These are phyloP conservation scores for Ligdia adustata DNA, from an alignment of 2,888 invertebrate species.

Conservation along the genomic window DNA sequence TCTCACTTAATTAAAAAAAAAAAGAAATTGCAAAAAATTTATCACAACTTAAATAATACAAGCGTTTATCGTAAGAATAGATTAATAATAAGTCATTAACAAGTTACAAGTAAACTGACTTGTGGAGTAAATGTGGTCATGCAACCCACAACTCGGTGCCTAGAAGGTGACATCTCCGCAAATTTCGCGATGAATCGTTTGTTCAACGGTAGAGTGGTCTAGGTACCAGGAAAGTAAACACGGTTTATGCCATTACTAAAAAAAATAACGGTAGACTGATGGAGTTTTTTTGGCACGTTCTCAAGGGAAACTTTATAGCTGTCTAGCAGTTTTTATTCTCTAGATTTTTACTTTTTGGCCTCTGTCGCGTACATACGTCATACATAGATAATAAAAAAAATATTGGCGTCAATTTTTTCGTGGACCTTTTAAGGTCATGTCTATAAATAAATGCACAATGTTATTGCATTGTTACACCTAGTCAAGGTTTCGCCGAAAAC, in stretches of 20 bases:
- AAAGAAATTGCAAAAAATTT: too few relatives aligned
- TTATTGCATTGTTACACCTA: background rate
- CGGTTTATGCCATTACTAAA: constrained; percentile 5
- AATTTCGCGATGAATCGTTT: constrained; percentile 44
- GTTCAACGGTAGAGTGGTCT: constrained; percentile 46
- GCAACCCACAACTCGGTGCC: constrained; percentile 34
- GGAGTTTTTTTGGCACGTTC: constrained; percentile 32
- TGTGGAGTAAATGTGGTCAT: constrained; percentile 23
- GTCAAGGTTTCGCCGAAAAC: background rate
- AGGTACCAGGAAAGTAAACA: constrained; percentile 3
- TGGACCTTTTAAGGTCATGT: constrained; percentile 7
- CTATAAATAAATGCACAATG: constrained; percentile 6
- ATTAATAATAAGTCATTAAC: too few relatives aligned
- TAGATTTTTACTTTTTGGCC: constrained; percentile 7
- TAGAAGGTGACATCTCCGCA: constrained; percentile 36
- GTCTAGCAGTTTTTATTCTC: background rate
- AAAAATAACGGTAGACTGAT: constrained; percentile 13
- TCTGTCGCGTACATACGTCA: constrained; percentile 2
- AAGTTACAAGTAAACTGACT: too few relatives aligned
- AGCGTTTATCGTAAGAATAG: too few relatives aligned
- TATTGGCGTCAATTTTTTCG: constrained; percentile 12
- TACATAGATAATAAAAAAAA: background rate
- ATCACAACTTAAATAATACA: too few relatives aligned
- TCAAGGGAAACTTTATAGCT: constrained; percentile 19
- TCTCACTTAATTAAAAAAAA: too few relatives aligned